Evolutionary conservation across 2,888 invertebrate genomes (phyloP).

Genomic region (Synanthedon myopaeformis): DNA sequence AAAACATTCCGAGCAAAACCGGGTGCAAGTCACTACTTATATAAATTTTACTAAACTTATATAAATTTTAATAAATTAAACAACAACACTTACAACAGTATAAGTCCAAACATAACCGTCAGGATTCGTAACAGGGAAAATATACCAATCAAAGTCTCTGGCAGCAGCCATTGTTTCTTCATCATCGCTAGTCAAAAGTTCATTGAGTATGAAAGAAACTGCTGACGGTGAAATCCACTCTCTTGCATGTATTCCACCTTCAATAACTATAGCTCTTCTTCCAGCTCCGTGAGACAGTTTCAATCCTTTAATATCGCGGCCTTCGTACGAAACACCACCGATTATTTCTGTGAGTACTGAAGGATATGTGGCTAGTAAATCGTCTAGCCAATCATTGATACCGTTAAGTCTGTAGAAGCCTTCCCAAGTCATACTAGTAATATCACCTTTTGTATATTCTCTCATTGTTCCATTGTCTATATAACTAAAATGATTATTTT

Average conservation of each 20-base stretch:
- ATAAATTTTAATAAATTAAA: too few species aligned
- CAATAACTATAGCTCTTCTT: conserved; percentile 53
- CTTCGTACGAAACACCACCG: conserved; percentile 49
- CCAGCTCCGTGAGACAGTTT: conserved; percentile 22
- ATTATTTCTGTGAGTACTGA: conserved; percentile 34
- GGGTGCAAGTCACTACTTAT: too few species aligned
- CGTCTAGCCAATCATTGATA: conserved; percentile 70
- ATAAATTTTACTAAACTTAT: too few species aligned
- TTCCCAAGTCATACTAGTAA: conserved; percentile 57
- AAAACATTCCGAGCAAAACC: too few species aligned
- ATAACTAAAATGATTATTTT: conserved; percentile 21
- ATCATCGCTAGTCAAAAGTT: conserved; percentile 58
- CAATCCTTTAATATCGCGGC: conserved; percentile 30
- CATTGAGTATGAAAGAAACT: conserved; percentile 68
- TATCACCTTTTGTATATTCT: conserved; percentile 34
- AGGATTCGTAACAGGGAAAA: conserved; percentile 78
- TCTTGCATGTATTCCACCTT: conserved; percentile 77
- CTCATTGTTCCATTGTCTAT: conserved; percentile 42
- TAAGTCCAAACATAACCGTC: conserved; percentile 75
- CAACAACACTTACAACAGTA: conserved; percentile 3
- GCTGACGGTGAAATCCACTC: conserved; percentile 79
- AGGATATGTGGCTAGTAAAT: conserved; percentile 48
- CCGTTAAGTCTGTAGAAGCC: conserved; percentile 70
- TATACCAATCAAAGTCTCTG: conserved; percentile 72
- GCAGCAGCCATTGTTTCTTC: conserved; percentile 42